phyloP scores from a whole-genome alignment of 2,888 invertebrate genomes.

The Caradrina kadenii region DNA sequence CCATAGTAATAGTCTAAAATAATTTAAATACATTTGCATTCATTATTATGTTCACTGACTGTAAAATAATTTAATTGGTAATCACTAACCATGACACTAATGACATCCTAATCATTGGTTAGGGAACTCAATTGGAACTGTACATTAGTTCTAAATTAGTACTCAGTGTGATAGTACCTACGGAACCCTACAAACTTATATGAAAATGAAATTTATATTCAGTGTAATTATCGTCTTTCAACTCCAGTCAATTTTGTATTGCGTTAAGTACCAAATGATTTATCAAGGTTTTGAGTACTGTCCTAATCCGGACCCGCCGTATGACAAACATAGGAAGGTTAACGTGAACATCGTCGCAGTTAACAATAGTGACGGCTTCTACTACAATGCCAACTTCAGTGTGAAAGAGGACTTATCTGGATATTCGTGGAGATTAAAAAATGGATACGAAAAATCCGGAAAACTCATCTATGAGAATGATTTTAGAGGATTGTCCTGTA shows the following conservation, averaged over 20 bases:
- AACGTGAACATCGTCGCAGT: constrained; percentile 5
- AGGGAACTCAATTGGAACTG: neutral
- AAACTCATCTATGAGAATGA: constrained; percentile 40
- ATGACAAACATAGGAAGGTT: constrained; percentile 21
- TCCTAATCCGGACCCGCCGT: constrained; percentile 24
- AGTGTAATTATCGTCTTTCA: constrained; percentile 9
- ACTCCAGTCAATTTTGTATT: constrained; percentile 12
- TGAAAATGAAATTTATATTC: constrained; percentile 20
- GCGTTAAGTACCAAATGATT: constrained; percentile 36
- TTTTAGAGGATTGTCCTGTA: constrained; percentile 30
- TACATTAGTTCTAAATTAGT: constrained; percentile 4
- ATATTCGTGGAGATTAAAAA: constrained; percentile 33
- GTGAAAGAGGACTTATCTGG: constrained; percentile 27
- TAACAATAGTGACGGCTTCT: constrained; percentile 23
- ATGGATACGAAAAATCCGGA: constrained; percentile 36
- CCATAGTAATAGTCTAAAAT: neutral
- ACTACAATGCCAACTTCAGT: constrained; percentile 36
- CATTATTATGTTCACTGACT: constrained; percentile 1
- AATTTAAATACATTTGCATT: neutral
- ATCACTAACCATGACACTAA: neutral
- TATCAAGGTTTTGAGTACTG: constrained; percentile 20
- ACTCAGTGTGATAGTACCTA: neutral
- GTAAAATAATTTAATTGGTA: constrained; percentile 21
- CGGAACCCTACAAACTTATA: neutral
- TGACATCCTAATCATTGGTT: constrained; percentile 14